phyloP scores from a whole-genome alignment of 2,113 vertebrate species.

The Bucco capensis region DNA sequence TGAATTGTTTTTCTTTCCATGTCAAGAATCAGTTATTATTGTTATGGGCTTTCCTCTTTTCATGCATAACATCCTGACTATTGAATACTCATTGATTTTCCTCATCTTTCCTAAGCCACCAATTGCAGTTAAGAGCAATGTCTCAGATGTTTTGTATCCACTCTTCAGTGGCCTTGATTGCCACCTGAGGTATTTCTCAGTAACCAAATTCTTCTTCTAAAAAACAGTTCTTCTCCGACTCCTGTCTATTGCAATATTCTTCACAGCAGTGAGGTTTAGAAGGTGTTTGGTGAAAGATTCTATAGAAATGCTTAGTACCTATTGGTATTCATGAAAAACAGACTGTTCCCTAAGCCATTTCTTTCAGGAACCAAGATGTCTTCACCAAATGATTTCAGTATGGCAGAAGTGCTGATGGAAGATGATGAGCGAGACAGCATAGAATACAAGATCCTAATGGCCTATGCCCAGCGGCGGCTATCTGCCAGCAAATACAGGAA shows the following conservation, averaged over 20 bases:
- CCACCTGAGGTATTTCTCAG: neutral
- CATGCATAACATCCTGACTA: too few relatives aligned
- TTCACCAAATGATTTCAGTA: neutral
- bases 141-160: neutral
- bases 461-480: constrained; percentile 27
- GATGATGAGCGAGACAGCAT: constrained; percentile 47
- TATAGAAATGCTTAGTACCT: neutral
- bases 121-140: neutral
- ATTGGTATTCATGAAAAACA: neutral
- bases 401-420: constrained; percentile 61
- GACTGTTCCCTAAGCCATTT: neutral
- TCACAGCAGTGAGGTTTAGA: neutral
- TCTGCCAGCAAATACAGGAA: neutral
- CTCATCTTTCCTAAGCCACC: neutral
- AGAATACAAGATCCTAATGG: constrained; percentile 67
- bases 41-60: neutral
- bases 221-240: neutral
- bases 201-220: neutral
- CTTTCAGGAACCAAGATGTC: constrained; percentile 53
- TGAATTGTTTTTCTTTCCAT: neutral
- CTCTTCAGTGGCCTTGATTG: neutral
- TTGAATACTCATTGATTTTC: neutral
- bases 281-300: neutral
- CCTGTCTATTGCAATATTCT: neutral
- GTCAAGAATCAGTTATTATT: neutral